Percentiles rank a stretch among this genome's conserved stretches.
Conservation (phyloP, 53 echinoderm and acorn worm species). For the Stichopus horrens region DNA sequence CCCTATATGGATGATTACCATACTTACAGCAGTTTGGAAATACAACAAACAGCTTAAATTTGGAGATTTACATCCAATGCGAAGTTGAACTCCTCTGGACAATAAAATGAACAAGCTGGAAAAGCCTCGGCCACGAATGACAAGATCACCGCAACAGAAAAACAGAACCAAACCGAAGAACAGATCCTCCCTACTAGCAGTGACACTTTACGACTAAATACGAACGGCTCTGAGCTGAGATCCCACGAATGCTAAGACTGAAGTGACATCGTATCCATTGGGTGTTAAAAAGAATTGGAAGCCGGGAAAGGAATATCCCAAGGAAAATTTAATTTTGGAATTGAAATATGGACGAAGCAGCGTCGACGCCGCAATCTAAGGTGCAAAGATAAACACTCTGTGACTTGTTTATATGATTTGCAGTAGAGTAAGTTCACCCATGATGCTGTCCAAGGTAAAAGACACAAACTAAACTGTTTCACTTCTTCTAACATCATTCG, state of each 20-base stretch:
- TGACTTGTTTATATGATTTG: background rate
- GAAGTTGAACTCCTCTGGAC: too few relatives aligned
- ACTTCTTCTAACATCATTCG: background rate
- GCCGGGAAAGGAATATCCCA: background rate
- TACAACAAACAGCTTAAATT: too few relatives aligned
- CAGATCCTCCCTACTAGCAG: too few relatives aligned
- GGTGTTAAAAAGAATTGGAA: background rate
- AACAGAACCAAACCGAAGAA: too few relatives aligned
- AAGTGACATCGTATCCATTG: background rate
- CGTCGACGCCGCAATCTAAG: background rate
- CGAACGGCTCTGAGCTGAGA: background rate
- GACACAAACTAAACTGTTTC: background rate
- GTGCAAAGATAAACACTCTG: background rate
- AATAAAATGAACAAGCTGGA: too few relatives aligned
- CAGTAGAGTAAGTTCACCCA: background rate
- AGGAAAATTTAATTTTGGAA: background rate
- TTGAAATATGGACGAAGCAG: background rate
- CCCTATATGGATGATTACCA: too few relatives aligned
- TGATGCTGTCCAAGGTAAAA: background rate
- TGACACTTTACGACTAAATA: background rate
- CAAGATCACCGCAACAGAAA: too few relatives aligned
- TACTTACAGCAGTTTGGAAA: too few relatives aligned
- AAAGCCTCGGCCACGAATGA: too few relatives aligned
- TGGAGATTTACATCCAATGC: too few relatives aligned
- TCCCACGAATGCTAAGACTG: background rate